A percentile compares a stretch with the other conserved stretches of the same genome.
These are phyloP conservation scores for Pongo abelii DNA, from an alignment of 2,113 vertebrate genomes.

Conservation along the genomic window DNA sequence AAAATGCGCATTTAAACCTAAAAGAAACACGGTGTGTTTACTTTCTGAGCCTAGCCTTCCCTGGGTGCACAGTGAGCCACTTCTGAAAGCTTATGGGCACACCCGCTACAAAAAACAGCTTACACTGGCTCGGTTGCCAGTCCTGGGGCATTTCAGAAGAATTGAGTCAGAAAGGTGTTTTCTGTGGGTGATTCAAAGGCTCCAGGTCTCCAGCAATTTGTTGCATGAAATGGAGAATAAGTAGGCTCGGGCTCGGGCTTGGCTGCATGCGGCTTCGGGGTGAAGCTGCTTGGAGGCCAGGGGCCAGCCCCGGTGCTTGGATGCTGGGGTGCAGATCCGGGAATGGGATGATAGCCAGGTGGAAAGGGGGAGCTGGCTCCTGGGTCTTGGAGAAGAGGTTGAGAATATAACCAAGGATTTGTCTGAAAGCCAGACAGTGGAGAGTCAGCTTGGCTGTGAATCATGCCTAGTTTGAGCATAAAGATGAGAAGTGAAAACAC, in stretches of 20 bases:
- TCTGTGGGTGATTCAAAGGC: constrained; percentile 73
- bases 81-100: constrained; percentile 14
- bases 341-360: rapidly evolving
- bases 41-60: not conserved
- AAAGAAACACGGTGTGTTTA: not conserved
- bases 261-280: not conserved
- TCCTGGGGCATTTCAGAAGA: constrained; percentile 46
- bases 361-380: no score
- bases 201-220: constrained; percentile 60
- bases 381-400: not conserved
- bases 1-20: not conserved
- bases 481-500: not conserved
- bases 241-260: rapidly evolving
- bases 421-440: not conserved
- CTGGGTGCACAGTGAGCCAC: not conserved
- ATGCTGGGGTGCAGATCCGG: rapidly evolving
- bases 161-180: constrained; percentile 58
- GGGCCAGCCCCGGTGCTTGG: not conserved
- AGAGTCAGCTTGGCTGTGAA: not conserved
- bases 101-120: constrained; percentile 63
- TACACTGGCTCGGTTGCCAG: constrained; percentile 56
- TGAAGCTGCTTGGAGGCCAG: no score
- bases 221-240: rapidly evolving
- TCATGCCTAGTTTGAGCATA: not conserved
- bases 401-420: no score